Evolutionary conservation across 2,113 vertebrate genomes (phyloP).

Genomic region (Sminthopsis crassicaudata): DNA sequence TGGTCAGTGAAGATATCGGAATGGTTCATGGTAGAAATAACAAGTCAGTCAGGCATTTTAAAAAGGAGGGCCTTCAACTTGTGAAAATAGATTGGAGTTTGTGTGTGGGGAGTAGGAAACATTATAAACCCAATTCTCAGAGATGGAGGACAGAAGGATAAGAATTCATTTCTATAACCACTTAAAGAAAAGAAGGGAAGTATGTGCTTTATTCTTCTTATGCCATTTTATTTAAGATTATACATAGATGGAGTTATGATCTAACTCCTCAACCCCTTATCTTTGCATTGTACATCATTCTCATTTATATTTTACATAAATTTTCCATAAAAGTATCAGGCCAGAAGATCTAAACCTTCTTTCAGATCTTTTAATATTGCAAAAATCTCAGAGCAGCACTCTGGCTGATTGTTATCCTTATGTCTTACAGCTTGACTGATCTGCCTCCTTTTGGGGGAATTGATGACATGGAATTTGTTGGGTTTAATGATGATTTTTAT

Average conservation of each 20-base stretch:
- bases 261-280: not conserved
- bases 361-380: not conserved
- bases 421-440: not conserved
- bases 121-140: not conserved
- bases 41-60: not conserved
- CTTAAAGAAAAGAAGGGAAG: not conserved
- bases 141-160: not conserved
- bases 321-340: not conserved
- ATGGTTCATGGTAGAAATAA: not conserved
- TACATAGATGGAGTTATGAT: not conserved
- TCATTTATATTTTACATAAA: not conserved
- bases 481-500: not conserved
- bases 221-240: not conserved
- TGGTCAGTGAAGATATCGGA: not conserved
- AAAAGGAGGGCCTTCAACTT: not conserved
- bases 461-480: not conserved
- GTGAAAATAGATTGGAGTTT: not conserved
- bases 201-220: not conserved
- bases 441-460: not conserved
- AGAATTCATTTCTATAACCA: not conserved
- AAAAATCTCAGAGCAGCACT: not conserved
- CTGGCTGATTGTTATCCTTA: not conserved
- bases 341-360: not conserved
- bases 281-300: not conserved
- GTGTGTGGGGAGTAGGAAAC: not conserved